Percentiles rank a stretch among this genome's conserved stretches.
These are phyloP conservation scores for Tyria jacobaeae DNA, from an alignment of 2,888 invertebrate genomes.

Conservation along the genomic window DNA sequence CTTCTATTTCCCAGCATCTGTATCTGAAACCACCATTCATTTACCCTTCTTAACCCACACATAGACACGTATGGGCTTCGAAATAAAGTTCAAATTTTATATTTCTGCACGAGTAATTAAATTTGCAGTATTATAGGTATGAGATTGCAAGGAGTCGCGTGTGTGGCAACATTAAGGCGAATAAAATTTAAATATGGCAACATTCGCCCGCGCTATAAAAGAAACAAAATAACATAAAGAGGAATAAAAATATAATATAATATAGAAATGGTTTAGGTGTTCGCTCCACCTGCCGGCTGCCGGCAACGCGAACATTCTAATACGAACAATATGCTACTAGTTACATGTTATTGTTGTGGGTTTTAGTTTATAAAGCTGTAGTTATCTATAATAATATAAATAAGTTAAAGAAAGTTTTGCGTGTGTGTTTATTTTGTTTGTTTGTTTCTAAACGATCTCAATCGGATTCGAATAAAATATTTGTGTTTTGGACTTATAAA, in stretches of 20 bases:
- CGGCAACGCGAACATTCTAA: slow-evolving; percentile 2
- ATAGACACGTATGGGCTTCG: slow-evolving; percentile 47
- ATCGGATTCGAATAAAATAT: too few species aligned
- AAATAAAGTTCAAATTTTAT: slow-evolving; percentile 35
- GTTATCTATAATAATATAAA: too few species aligned
- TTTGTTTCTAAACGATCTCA: too few species aligned
- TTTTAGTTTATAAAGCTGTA: background rate
- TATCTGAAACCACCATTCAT: slow-evolving; percentile 54
- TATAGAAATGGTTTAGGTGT: slow-evolving; percentile 59
- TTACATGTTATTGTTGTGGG: slow-evolving; percentile 9
- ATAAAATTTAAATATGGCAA: slow-evolving; percentile 86
- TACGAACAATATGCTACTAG: slow-evolving; percentile 15
- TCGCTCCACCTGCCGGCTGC: slow-evolving; percentile 49
- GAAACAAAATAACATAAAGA: slow-evolving; percentile 78
- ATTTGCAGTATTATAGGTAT: slow-evolving; percentile 71
- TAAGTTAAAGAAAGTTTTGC: too few species aligned
- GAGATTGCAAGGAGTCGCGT: slow-evolving; percentile 81
- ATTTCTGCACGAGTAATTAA: slow-evolving; percentile 22
- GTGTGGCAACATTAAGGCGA: slow-evolving; percentile 85
- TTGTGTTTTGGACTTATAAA: too few species aligned
- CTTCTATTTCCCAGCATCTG: slow-evolving; percentile 79
- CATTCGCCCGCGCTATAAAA: slow-evolving; percentile 77
- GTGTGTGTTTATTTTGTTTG: too few species aligned
- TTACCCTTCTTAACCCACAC: slow-evolving; percentile 24
- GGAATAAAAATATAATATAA: slow-evolving; percentile 64